Conservation (phyloP, 2,888 invertebrate genomes). For the Colletes collaris region DNA sequence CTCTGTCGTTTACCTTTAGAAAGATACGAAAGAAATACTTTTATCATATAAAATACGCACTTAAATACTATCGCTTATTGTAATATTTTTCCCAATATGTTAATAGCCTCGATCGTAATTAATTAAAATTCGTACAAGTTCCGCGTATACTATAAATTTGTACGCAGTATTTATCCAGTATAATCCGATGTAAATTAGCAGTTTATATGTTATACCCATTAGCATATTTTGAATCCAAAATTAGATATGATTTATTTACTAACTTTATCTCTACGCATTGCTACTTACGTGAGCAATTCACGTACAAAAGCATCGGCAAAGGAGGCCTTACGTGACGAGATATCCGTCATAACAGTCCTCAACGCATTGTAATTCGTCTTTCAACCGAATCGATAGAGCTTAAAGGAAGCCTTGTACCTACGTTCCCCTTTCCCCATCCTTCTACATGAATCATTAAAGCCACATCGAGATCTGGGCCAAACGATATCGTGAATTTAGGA, state of each 20-base stretch:
- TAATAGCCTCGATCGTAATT: too few relatives aligned
- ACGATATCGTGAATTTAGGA: constrained; percentile 44
- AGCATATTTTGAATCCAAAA: neutral
- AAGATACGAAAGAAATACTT: neutral
- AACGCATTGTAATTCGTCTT: constrained; percentile 59
- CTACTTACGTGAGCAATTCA: constrained; percentile 28
- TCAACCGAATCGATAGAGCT: constrained; percentile 67
- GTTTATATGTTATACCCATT: neutral
- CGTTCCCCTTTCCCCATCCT: constrained; percentile 7
- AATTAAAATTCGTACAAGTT: too few relatives aligned
- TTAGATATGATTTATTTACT: constrained; percentile 5
- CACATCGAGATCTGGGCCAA: constrained; percentile 56
- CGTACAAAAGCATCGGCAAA: constrained; percentile 30
- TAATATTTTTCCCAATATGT: too few relatives aligned
- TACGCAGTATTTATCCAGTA: too few relatives aligned
- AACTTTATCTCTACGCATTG: constrained; percentile 23
- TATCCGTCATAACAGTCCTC: constrained; percentile 55
- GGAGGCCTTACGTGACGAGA: constrained; percentile 50
- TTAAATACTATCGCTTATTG: too few relatives aligned
- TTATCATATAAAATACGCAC: neutral
- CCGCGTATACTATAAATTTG: too few relatives aligned
- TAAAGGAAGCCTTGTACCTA: constrained; percentile 65
- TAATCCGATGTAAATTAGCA: neutral
- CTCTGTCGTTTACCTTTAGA: neutral
- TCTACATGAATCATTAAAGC: constrained; percentile 50